A percentile compares a stretch with the other conserved stretches of the same genome.
phyloP scores from a whole-genome alignment of 2,888 invertebrate genomes.

The Aleiodes alternator region DNA sequence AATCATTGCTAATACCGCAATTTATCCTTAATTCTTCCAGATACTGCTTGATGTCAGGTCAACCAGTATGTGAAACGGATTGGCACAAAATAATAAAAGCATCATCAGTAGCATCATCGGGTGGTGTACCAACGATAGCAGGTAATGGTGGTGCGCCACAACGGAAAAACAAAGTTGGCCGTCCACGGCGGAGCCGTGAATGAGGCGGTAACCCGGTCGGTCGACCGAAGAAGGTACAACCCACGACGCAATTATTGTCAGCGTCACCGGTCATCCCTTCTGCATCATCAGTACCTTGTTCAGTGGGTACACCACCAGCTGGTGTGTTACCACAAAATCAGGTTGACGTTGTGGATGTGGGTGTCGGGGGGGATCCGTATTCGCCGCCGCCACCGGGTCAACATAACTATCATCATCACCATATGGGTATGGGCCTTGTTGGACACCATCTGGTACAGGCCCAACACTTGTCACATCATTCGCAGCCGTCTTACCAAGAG shows the following conservation, averaged over 20 bases:
- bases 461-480: constrained; percentile 53
- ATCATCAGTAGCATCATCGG: constrained; percentile 78
- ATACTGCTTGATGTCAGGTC: constrained; percentile 93
- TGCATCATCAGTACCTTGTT: constrained; percentile 58
- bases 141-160: constrained; percentile 80
- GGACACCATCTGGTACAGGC: constrained; percentile 46
- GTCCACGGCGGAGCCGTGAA: constrained; percentile 92
- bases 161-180: constrained; percentile 92
- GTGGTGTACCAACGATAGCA: constrained; percentile 82
- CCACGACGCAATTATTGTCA: constrained; percentile 62
- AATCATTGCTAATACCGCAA: too few species aligned
- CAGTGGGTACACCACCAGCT: constrained; percentile 46
- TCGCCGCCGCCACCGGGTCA: constrained; percentile 75
- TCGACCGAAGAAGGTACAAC: constrained; percentile 75
- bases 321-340: constrained; percentile 52
- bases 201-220: constrained; percentile 80
- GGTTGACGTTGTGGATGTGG: constrained; percentile 66
- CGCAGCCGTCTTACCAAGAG: constrained; percentile 57
- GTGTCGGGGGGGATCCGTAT: constrained; percentile 70
- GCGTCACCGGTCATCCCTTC: constrained; percentile 50
- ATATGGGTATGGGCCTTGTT: constrained; percentile 46
- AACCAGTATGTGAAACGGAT: constrained; percentile 95
- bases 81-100: constrained; percentile 93
- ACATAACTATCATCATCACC: constrained; percentile 67
- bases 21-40: constrained; percentile 70